Evolutionary conservation across 23 tunicate species (phyloP).

Genomic region (Corella eumyota): DNA sequence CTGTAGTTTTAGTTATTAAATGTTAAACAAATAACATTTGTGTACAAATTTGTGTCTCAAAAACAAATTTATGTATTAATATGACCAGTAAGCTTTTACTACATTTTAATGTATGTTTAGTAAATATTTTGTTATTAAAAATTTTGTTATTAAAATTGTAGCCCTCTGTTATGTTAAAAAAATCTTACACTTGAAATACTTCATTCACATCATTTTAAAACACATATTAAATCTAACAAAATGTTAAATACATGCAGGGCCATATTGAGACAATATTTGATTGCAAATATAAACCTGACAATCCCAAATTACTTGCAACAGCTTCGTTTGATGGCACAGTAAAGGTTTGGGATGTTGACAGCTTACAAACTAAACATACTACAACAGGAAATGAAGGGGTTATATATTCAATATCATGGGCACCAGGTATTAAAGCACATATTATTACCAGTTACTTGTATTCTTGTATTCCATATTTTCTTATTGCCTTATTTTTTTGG

Average conservation of each 20-base stretch:
- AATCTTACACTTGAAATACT: no score
- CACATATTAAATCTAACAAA: background rate
- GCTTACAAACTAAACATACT: constrained; percentile 23
- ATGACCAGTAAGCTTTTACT: no score
- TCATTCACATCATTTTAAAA: no score
- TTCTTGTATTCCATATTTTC: background rate
- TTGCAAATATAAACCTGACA: constrained; percentile 74
- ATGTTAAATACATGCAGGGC: constrained; percentile 22
- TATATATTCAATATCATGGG: constrained; percentile 81
- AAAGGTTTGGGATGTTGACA: constrained; percentile 56
- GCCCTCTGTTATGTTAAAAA: no score
- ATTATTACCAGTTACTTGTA: no score
- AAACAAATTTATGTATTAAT: no score
- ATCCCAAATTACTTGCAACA: constrained; percentile 72
- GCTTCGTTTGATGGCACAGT: constrained; percentile 91
- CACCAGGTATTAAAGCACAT: constrained; percentile 46
- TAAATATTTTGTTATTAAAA: no score
- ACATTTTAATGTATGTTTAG: no score
- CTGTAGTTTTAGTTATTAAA: background rate
- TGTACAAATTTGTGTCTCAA: no score
- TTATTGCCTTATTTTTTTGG: background rate
- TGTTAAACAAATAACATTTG: background rate
- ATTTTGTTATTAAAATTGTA: no score
- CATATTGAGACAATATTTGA: constrained; percentile 94
- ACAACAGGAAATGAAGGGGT: constrained; percentile 82